A percentile compares a stretch with the other conserved stretches of the same genome.
Evolutionary conservation across 2,888 invertebrate species (phyloP).

Genomic region (Epsilonema sp.): DNA sequence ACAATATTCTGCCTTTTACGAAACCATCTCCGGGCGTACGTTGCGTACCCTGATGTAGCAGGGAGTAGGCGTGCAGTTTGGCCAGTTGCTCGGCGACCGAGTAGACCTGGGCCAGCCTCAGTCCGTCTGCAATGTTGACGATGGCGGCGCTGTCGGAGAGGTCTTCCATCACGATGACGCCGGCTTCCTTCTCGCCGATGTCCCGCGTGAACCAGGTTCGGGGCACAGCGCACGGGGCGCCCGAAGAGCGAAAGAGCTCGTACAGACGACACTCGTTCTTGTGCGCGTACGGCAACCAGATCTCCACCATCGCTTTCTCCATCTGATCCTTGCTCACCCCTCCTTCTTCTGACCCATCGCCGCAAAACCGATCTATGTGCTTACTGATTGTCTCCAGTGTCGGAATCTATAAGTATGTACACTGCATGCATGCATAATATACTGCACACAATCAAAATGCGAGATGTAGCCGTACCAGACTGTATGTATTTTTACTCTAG

Average conservation of each 20-base stretch:
- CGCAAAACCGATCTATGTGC: too few species aligned
- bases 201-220: neutral
- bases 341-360: too few species aligned
- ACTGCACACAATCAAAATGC: too few species aligned
- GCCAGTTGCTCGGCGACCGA: neutral
- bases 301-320: too few species aligned
- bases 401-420: too few species aligned
- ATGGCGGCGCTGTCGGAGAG: neutral
- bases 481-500: too few species aligned
- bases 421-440: too few species aligned
- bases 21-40: too few species aligned
- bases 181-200: neutral
- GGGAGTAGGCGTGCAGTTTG: neutral
- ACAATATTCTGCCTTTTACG: too few species aligned
- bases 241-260: neutral
- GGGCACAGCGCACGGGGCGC: neutral
- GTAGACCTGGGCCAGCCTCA: neutral
- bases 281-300: neutral
- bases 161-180: neutral
- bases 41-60: neutral
- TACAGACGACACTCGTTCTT: neutral
- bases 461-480: too few species aligned
- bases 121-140: conserved; percentile 3
- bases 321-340: too few species aligned
- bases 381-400: too few species aligned